Conservation (phyloP, 2,888 invertebrate genomes). For the Rhimphoctona megacephalus region DNA sequence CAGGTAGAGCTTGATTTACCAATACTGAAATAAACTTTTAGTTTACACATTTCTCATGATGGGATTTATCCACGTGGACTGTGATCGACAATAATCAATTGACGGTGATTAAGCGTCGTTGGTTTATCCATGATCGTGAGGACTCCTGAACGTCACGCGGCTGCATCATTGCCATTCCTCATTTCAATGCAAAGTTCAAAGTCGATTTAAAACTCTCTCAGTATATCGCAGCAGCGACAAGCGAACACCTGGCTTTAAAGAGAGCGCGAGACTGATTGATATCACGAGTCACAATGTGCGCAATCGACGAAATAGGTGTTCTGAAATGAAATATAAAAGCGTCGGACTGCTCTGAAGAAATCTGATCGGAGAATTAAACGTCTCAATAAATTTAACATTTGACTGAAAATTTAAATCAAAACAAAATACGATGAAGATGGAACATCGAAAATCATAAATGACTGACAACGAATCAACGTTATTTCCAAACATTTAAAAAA, state of each 20-base stretch:
- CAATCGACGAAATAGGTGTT: constrained; percentile 22
- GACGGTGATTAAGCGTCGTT: constrained; percentile 58
- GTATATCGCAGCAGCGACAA: neutral
- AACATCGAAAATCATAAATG: neutral
- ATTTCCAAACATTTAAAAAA: neutral
- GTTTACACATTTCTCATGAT: neutral
- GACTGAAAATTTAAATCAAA: neutral
- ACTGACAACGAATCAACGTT: neutral
- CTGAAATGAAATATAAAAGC: neutral
- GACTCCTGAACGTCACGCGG: constrained; percentile 17
- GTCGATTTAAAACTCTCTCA: constrained; percentile 56
- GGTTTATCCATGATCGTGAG: constrained; percentile 52
- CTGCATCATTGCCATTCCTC: constrained; percentile 47
- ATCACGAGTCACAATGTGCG: constrained; percentile 41
- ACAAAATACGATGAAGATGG: neutral
- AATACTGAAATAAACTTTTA: constrained; percentile 13
- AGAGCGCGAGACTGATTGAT: constrained; percentile 37
- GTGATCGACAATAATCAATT: constrained; percentile 47
- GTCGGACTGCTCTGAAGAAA: neutral
- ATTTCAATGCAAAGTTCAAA: constrained; percentile 65
- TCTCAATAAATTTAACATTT: neutral
- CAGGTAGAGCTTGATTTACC: neutral
- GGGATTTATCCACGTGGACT: constrained; percentile 8
- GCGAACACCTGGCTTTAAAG: constrained; percentile 50
- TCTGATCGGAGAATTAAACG: neutral